A percentile compares a stretch with the other conserved stretches of the same genome.
Conservation (phyloP, 2,113 vertebrate genomes). For the Platichthys stellatus region DNA sequence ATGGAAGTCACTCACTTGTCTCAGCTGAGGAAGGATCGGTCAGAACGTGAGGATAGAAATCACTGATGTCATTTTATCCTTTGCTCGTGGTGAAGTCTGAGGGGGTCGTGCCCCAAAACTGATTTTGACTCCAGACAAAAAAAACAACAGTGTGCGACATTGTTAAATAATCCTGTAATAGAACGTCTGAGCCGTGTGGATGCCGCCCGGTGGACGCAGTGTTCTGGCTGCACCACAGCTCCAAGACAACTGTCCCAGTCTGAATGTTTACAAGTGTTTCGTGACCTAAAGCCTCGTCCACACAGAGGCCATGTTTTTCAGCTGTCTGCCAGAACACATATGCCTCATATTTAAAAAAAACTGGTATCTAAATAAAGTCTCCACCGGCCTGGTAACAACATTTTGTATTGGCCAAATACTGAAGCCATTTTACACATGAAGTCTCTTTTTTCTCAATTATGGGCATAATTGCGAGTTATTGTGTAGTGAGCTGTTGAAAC, state of each 20-base stretch:
- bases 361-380: no score
- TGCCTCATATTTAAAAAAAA: no score
- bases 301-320: no score
- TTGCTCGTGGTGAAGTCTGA: background rate
- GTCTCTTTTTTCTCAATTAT: no score
- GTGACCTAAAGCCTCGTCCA: no score
- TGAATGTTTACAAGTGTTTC: no score
- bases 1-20: conserved; percentile 19
- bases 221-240: background rate
- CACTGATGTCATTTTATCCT: background rate
- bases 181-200: background rate
- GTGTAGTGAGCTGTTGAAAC: background rate
- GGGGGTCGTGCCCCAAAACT: background rate
- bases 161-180: conserved; percentile 5
- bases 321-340: no score
- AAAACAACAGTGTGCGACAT: background rate
- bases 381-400: no score
- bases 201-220: background rate
- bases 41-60: conserved; percentile 2
- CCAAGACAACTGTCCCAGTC: no score
- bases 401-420: no score
- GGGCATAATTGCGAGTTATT: background rate
- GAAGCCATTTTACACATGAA: no score
- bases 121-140: conserved; percentile 13
- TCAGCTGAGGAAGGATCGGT: conserved; percentile 11